Conservation (phyloP, 2,113 vertebrate genomes). For the Crotalus helleri region DNA sequence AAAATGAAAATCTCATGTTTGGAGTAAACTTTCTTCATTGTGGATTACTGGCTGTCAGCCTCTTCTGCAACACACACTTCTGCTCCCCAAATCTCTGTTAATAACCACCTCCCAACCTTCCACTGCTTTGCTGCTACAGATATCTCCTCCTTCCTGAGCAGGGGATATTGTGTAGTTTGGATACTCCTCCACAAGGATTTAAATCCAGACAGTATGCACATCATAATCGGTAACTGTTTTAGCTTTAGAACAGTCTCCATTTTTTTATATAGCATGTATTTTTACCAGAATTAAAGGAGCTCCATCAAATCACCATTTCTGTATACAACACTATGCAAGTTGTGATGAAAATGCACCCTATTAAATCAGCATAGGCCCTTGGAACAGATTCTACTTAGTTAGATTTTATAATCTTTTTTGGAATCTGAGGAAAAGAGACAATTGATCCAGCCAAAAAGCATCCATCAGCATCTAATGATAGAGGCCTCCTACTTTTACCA, state of each 20-base stretch:
- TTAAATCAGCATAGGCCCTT: no score
- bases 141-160: background rate
- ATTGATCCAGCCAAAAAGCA: no score
- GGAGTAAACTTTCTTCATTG: background rate
- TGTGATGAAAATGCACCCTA: background rate
- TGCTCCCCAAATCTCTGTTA: background rate
- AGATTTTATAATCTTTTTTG: no score
- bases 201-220: background rate
- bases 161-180: background rate
- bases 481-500: no score
- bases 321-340: background rate
- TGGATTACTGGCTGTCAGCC: background rate
- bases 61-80: background rate
- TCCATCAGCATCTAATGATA: no score
- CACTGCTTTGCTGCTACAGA: background rate
- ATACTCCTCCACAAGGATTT: background rate
- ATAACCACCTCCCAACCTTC: background rate
- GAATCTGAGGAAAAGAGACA: no score
- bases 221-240: background rate
- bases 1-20: background rate
- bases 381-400: no score
- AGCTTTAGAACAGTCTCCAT: background rate
- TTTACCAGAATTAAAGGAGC: background rate
- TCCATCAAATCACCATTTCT: background rate
- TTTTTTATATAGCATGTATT: background rate